Base-by-base conservation (phyloP, 2,113 vertebrate species). In the Indri indri region DNA sequence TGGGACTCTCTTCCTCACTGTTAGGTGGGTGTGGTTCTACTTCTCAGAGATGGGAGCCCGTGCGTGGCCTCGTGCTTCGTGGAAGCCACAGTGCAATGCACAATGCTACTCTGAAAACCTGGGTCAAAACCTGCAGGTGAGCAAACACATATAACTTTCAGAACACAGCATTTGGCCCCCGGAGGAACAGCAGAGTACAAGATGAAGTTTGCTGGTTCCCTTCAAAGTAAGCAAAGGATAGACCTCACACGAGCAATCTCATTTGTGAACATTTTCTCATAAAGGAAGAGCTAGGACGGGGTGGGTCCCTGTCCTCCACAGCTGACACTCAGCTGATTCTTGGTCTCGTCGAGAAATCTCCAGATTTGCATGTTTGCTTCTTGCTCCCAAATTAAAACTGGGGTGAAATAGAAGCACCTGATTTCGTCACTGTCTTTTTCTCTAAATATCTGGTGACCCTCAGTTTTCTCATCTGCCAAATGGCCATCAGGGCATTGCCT, bases 261-360 rank as follows among this genome's bases (percentile, higher is more conserved):
- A 0, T 2, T 1, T 42, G 22, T 2, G 57, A 57, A n/a, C 1
- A 0, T 0, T 8, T 25, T 54, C 50, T 74, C 14, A 50, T 4
- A 14, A 32, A 61, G 42, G 20, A 5, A 65, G 50, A 22, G 23
- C 0, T 0, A 4, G 74, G 9, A 11, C 2, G 0, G 5, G 1
- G 5, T 9, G 6, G 42, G 6, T 30, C 23, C 23, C 25, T 6
- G 8, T 0, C 0, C 1, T 50, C 68, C 30, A n/a, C 1, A 14
- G 27, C 27, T 40, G 37, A 6, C 1, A 12, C 8, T 32, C 54
- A 30, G 34, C 7, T 12, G 3, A 1, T 0, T 74, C 40, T 45
- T 13, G 25, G 65, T 77, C 25, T 74, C 7, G 22, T 5, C 34
- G 47, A 10, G 63, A 32, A 40, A 59, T 45, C 34, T 54, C 66